Base-by-base conservation (phyloP, 2,113 vertebrate species). In the Pyxicephalus adspersus region DNA sequence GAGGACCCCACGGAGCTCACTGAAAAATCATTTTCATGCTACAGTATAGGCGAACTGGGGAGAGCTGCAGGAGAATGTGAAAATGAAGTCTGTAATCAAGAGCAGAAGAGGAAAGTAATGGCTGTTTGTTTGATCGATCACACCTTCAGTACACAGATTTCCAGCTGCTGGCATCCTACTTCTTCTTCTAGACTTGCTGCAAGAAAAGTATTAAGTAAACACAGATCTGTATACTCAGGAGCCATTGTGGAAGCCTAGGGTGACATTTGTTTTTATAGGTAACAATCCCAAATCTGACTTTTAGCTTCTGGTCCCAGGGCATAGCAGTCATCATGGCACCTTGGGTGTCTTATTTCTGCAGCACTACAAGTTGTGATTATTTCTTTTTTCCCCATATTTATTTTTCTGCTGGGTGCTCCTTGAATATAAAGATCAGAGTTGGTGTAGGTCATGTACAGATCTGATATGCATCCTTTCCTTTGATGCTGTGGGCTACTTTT, bases 11-110 rank as follows among this genome's bases (percentile, higher is more conserved):
- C 29, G 58, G 28, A 64, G 74, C 17, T 63, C n/a, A 28, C 19
- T 60, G 18, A 29, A 51, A 61, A 55, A 60, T 2, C 8, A 67
- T 66, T 78, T 67, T 66, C 64, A 25, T 60, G 52, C 54, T 61
- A 20, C 18, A 26, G 31, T 45, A 13, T 13, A 13, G 15, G 11
- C 38, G 28, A 28, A 2, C 77, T 50, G 51, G 9, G 52, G 64
- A 54, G 22, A 78, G 26, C 64, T 78, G 29, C 29, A 23, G 51
- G 64, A 20, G 65, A 70, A 71, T 60, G 31, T 51, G 65, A 29
- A 34, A 58, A 55, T 57, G 77, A 79, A 67, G 9, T 19, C 28
- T 80, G 31, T 29, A 50, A 61, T 80, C 18, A 18, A 29, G 34
- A 61, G 11, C n/a, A 76, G 16, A 51, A 68, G 54, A 23, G 22